These are phyloP conservation scores for Syritta pipiens DNA, from an alignment of 2,888 invertebrate genomes.

Conservation along the genomic window DNA sequence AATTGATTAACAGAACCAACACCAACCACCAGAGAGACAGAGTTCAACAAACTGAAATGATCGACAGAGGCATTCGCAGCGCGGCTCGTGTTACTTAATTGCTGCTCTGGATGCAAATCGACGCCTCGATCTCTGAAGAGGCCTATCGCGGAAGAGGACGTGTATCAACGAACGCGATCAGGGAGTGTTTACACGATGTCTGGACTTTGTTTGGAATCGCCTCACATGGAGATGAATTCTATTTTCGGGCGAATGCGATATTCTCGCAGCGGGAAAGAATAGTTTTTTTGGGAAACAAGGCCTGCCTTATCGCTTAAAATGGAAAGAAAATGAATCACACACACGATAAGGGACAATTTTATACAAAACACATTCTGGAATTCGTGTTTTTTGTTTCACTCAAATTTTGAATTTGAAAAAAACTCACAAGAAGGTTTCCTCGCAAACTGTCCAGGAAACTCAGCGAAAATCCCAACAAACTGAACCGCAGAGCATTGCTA, in stretches of 20 bases:
- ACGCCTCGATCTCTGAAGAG: constrained; percentile 2
- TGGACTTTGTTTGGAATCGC: neutral
- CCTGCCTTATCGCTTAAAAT: no score
- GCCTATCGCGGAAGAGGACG: neutral
- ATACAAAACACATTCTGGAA: no score
- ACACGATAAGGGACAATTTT: no score
- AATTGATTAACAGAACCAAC: constrained; percentile 38
- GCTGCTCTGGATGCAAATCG: constrained; percentile 50
- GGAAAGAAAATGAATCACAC: no score
- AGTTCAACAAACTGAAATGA: constrained; percentile 64
- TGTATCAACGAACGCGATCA: no score
- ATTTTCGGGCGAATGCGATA: no score
- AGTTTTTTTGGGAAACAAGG: no score
- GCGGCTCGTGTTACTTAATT: constrained; percentile 50
- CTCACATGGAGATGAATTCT: no score
- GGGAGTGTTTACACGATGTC: no score
- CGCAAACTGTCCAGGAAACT: constrained; percentile 5
- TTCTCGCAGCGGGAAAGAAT: no score
- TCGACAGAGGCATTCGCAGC: constrained; percentile 22
- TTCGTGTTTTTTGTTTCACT: no score
- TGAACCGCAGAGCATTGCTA: constrained; percentile 20
- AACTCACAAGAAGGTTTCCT: neutral
- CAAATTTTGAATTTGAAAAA: no score
- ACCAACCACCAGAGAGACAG: constrained; percentile 5
- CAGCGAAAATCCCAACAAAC: constrained; percentile 27